These are phyloP conservation scores for Archips xylosteana DNA, from an alignment of 2,888 invertebrate genomes.

Conservation along the genomic window DNA sequence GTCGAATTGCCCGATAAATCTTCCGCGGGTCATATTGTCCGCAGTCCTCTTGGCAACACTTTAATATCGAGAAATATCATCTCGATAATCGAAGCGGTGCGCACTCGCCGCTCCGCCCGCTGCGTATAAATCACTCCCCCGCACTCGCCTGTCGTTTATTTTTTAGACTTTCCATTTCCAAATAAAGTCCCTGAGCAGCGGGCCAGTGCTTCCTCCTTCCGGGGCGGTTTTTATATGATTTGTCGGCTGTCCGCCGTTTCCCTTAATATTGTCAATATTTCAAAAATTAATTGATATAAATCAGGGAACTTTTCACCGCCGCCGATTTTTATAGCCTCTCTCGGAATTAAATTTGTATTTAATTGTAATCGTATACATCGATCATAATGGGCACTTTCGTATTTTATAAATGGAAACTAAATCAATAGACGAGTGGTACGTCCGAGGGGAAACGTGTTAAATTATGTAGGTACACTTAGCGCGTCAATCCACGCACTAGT, in stretches of 20 bases:
- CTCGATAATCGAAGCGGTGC: constrained; percentile 79
- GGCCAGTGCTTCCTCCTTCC: constrained; percentile 84
- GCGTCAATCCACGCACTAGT: constrained; percentile 82
- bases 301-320: constrained; percentile 75
- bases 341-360: constrained; percentile 76
- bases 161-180: constrained; percentile 85
- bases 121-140: constrained; percentile 79
- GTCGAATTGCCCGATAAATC: constrained; percentile 83
- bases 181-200: constrained; percentile 83
- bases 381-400: constrained; percentile 54
- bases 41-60: constrained; percentile 83
- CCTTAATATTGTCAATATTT: constrained; percentile 85
- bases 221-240: constrained; percentile 84
- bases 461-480: constrained; percentile 84
- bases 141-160: constrained; percentile 79
- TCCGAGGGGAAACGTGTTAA: constrained; percentile 76
- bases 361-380: constrained; percentile 66
- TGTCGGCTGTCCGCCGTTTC: constrained; percentile 83
- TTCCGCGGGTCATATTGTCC: constrained; percentile 85
- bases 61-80: constrained; percentile 86
- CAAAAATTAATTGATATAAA: constrained; percentile 85
- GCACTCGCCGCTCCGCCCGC: constrained; percentile 68
- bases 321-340: constrained; percentile 69
- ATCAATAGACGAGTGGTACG: constrained; percentile 65
- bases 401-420: constrained; percentile 55